phyloP scores from a whole-genome alignment of 2,888 invertebrate species.

The Euplagia quadripunctaria region DNA sequence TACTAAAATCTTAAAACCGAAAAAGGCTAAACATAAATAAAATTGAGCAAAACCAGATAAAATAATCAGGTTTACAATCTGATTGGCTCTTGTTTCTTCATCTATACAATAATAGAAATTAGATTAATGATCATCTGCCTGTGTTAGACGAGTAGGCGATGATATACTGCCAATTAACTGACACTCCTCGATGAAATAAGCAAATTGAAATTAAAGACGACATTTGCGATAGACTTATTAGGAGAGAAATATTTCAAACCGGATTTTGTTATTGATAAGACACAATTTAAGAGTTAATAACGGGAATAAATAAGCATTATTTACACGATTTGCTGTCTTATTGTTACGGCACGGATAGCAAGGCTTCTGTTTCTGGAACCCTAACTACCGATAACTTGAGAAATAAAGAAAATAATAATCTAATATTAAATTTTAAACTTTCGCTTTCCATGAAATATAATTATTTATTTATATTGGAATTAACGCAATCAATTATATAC shows the following conservation, averaged over 20 bases:
- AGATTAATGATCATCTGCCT: slow-evolving; percentile 37
- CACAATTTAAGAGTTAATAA: background rate
- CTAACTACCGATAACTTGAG: too few relatives aligned
- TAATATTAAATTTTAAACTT: too few relatives aligned
- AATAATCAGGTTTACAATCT: slow-evolving; percentile 20
- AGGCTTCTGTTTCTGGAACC: too few relatives aligned
- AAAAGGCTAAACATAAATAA: background rate
- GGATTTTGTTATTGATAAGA: background rate
- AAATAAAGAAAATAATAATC: too few relatives aligned
- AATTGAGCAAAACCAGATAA: slow-evolving; percentile 11
- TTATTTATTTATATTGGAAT: too few relatives aligned
- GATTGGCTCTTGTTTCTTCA: slow-evolving; percentile 23
- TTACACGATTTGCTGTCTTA: background rate
- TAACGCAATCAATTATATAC: too few relatives aligned
- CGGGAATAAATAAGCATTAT: background rate
- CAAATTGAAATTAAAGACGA: slow-evolving; percentile 50
- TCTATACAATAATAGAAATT: slow-evolving; percentile 34
- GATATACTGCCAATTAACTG: slow-evolving; percentile 53
- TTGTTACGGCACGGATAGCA: too few relatives aligned
- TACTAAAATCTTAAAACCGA: background rate
- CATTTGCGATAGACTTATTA: slow-evolving; percentile 21
- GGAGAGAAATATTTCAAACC: slow-evolving; percentile 17
- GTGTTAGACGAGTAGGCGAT: slow-evolving; percentile 56
- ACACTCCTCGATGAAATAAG: slow-evolving; percentile 53
- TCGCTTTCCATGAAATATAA: too few relatives aligned